Percentiles rank a stretch among this genome's conserved stretches.
Conservation (phyloP, 2,797 vertebrate species). For the Gymnoscopelus braueri region DNA sequence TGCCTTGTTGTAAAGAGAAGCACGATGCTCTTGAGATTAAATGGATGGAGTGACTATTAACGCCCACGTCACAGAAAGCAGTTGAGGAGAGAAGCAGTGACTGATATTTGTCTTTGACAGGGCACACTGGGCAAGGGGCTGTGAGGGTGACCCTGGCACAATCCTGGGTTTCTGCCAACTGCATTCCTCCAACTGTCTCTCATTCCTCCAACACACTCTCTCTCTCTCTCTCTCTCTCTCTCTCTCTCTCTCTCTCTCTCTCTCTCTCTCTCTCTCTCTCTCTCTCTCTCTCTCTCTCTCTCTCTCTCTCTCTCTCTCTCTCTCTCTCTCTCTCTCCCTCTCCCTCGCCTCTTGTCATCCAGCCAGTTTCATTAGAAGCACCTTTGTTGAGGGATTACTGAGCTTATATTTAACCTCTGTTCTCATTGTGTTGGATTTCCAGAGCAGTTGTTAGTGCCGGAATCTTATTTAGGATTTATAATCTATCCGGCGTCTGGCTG, state of each 20-base stretch:
- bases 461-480: slow-evolving; percentile 30
- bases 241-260: slow-evolving; percentile 3
- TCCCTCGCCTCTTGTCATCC: slow-evolving; percentile 26
- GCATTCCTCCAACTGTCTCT: slow-evolving; percentile 29
- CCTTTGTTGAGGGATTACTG: slow-evolving; percentile 65
- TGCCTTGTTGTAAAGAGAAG: slow-evolving; percentile 25
- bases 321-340: neutral
- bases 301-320: slow-evolving; percentile 1
- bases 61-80: slow-evolving; percentile 26
- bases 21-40: neutral
- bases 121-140: slow-evolving; percentile 22
- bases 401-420: slow-evolving; percentile 70
- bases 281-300: slow-evolving; percentile 12
- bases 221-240: slow-evolving; percentile 10
- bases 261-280: slow-evolving; percentile 4
- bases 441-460: slow-evolving; percentile 31
- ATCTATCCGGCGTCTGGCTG: slow-evolving; percentile 38
- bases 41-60: neutral
- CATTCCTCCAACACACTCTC: neutral
- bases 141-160: slow-evolving; percentile 24
- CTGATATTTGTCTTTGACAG: slow-evolving; percentile 62
- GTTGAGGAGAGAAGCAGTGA: slow-evolving; percentile 7
- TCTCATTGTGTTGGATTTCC: slow-evolving; percentile 42
- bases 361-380: slow-evolving; percentile 50
- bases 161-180: slow-evolving; percentile 45